These are phyloP conservation scores for Perognathus longimembris DNA, from an alignment of 2,113 vertebrate species.

Conservation along the genomic window DNA sequence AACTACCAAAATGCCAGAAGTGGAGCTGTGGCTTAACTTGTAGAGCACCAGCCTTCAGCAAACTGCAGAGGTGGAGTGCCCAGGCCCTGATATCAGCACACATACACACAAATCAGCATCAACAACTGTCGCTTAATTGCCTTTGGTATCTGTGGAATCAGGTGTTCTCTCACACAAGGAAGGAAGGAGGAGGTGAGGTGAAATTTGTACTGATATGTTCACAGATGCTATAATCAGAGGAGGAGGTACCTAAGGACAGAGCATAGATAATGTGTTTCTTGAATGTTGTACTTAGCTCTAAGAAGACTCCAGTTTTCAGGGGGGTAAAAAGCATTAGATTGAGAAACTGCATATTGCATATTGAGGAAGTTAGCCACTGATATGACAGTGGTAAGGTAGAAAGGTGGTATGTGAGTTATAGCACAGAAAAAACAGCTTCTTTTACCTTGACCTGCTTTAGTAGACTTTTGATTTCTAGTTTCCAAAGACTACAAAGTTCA, in stretches of 20 bases:
- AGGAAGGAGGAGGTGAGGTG: neutral
- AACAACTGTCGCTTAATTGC: neutral
- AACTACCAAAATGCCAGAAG: no score
- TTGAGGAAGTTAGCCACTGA: neutral
- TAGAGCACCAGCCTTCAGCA: no score
- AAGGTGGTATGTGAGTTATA: neutral
- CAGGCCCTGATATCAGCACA: no score
- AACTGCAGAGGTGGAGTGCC: no score
- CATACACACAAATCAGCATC: no score
- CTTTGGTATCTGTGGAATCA: neutral
- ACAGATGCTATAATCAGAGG: neutral
- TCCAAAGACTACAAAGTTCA: conserved; percentile 9
- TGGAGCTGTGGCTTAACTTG: no score
- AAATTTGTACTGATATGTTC: neutral
- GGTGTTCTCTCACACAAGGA: neutral
- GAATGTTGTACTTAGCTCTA: neutral
- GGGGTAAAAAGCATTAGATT: neutral
- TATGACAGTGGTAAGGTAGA: neutral
- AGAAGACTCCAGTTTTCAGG: neutral
- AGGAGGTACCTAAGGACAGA: neutral
- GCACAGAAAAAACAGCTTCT: neutral
- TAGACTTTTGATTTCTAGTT: neutral
- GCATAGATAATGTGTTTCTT: neutral
- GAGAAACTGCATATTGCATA: neutral
- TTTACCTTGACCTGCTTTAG: neutral